Base-by-base conservation (phyloP, 2,888 invertebrate genomes). In the Alsophila aescularia region DNA sequence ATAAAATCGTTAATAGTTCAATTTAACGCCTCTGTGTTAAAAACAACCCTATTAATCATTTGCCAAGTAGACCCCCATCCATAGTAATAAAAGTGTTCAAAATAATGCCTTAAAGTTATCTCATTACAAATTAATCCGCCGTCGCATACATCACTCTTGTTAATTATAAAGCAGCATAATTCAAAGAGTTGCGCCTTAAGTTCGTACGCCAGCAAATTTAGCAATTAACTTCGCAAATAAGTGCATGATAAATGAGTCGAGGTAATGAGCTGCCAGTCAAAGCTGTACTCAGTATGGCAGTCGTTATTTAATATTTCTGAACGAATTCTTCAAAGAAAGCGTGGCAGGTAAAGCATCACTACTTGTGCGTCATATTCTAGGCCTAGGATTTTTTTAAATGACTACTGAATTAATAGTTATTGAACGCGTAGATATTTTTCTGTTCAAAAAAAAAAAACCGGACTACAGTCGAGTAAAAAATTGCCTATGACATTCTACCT, bases 161-260 rank as follows among this genome's bases (percentile, higher is more conserved):
- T 64, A 63, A 66, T 66, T 64, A 66, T 63, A 62, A 66, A 52
- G 50, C 48, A 50, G 50, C 61, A 63, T 66, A 58, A 61, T 64
- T 63, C 57, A 66, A 57, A 52, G 59, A 47, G 52, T 52, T 47
- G 48, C 51, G 62, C 56, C 62, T 63, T 61, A 49, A 45, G 50
- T 58, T 50, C 58, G 55, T 52, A 58, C 56, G 51, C 50, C 37
- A 59, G 61, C 66, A 66, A 66, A 66, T 66, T 66, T 60, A 49
- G 59, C 60, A 66, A 63, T 64, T 66, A 66, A 66, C 66, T 66
- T 66, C 56, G 56, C 61, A 66, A 66, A 66, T 66, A 65, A 63
- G 59, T 66, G 60, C 66, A 64, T 63, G 66, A 63, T 62, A 52
- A 66, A 66, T 66, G 63, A 53, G 32, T 2, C 32, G 36, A n/a